Evolutionary conservation across 2,888 invertebrate genomes (phyloP).

Genomic region (Pharmacophagus antenor): DNA sequence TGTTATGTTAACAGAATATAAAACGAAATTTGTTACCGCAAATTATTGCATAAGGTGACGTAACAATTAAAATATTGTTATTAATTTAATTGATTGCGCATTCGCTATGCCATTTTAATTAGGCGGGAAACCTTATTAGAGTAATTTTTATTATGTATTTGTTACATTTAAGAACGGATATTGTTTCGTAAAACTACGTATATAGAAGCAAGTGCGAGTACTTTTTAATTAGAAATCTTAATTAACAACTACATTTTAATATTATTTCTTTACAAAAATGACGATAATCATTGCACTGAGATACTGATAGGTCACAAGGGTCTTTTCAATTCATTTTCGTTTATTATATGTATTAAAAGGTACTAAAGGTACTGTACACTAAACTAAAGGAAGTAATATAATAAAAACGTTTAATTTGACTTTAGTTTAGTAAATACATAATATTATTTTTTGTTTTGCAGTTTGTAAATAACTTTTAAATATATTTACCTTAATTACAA

Average conservation of each 20-base stretch:
- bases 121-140: slow-evolving; percentile 7
- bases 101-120: background rate
- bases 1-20: background rate
- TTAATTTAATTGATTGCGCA: background rate
- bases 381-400: no score
- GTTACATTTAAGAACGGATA: slow-evolving; percentile 9
- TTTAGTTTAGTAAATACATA: no score
- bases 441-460: no score
- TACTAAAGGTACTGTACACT: no score
- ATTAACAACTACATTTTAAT: background rate
- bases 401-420: no score
- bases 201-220: background rate
- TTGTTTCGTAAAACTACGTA: slow-evolving; percentile 3
- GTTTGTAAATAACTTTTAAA: no score
- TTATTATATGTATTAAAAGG: no score
- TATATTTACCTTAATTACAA: no score
- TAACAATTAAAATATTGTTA: slow-evolving; percentile 1
- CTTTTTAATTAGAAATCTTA: background rate
- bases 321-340: no score
- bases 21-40: background rate
- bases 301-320: no score
- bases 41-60: slow-evolving; percentile 6
- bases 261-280: no score
- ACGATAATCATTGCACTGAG: no score
- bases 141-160: slow-evolving; percentile 12